Evolutionary conservation across 2,113 vertebrate species (phyloP).

Genomic region (Progne subis): DNA sequence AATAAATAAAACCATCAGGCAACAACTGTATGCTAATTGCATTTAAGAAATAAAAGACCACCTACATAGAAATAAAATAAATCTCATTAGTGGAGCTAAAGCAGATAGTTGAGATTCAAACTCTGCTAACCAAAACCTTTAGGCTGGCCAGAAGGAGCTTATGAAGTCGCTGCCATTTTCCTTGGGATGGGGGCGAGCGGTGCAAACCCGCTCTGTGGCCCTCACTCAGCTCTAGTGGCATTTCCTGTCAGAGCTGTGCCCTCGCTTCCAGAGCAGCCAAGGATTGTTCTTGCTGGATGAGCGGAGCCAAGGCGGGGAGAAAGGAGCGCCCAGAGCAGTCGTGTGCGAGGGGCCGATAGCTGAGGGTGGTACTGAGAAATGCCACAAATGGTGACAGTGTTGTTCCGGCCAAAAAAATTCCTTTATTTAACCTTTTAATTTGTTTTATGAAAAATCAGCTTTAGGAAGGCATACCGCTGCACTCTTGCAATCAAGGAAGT

Average conservation of each 20-base stretch:
- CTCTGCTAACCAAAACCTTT: not conserved
- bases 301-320: not conserved
- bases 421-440: not conserved
- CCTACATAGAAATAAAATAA: constrained; percentile 38
- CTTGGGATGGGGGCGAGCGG: not conserved
- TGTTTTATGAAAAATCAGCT: not conserved
- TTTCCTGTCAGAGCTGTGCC: not conserved
- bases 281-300: not conserved
- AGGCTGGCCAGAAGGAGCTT: not conserved
- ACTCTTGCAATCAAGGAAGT: not conserved
- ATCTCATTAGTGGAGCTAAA: constrained; percentile 17
- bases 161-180: not conserved
- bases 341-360: not conserved
- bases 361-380: not conserved
- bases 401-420: not conserved
- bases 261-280: fast-evolving
- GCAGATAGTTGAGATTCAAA: not conserved
- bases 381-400: not conserved
- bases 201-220: not conserved
- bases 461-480: not conserved
- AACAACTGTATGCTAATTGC: constrained; percentile 58
- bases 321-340: not conserved
- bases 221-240: fast-evolving
- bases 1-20: constrained; percentile 60
- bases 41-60: constrained; percentile 46